Percentiles rank a stretch among this genome's conserved stretches.
These are phyloP conservation scores for Hepsetus odoe DNA, from an alignment of 2,113 vertebrate species.

Conservation along the genomic window DNA sequence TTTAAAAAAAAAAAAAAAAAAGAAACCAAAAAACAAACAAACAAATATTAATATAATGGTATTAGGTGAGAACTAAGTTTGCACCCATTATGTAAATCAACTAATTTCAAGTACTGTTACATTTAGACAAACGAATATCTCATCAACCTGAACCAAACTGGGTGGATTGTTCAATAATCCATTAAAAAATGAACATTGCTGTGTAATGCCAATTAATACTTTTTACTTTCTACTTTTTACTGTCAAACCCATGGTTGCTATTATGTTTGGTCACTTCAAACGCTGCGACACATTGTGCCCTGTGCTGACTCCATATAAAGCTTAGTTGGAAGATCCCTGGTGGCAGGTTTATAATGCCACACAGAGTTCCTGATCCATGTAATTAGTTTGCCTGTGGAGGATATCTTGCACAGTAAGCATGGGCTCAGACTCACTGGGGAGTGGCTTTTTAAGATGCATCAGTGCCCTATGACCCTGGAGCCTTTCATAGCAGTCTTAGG, in stretches of 20 bases:
- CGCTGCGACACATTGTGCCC: slow-evolving; percentile 20
- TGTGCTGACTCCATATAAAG: slow-evolving; percentile 4
- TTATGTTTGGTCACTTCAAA: slow-evolving; percentile 14
- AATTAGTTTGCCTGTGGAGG: slow-evolving; percentile 45
- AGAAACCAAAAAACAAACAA: no score
- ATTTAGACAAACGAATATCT: no score
- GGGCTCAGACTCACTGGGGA: slow-evolving; percentile 39
- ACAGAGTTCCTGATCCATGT: slow-evolving; percentile 43
- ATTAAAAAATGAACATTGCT: neutral
- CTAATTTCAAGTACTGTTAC: no score
- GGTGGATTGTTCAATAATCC: no score
- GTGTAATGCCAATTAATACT: neutral
- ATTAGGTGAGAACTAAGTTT: no score
- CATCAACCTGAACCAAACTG: no score
- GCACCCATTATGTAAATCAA: no score
- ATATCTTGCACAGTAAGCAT: slow-evolving; percentile 33
- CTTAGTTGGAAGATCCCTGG: slow-evolving; percentile 32
- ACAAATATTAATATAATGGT: no score
- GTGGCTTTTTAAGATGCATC: slow-evolving; percentile 29
- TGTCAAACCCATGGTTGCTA: slow-evolving; percentile 4
- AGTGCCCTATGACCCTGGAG: slow-evolving; percentile 35
- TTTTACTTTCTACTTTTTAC: no score
- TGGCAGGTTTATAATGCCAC: slow-evolving; percentile 37
- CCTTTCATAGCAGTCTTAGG: slow-evolving; percentile 8
- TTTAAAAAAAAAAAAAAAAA: no score